Conservation (phyloP, 2,113 vertebrate species). For the Meriones unguiculatus region DNA sequence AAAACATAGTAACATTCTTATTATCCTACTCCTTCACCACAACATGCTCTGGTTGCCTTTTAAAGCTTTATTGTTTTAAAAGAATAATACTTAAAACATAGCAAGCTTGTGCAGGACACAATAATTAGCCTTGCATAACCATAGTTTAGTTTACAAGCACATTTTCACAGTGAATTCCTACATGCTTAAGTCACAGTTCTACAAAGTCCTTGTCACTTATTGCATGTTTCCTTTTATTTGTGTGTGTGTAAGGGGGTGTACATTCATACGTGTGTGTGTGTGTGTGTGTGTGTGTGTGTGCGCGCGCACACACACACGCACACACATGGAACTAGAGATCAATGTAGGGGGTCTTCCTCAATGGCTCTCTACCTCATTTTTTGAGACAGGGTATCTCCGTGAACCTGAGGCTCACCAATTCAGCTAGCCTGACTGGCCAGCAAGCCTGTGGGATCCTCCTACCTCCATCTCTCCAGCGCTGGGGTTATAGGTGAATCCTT, state of each 20-base stretch:
- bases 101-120: not conserved
- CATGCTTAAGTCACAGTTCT: not conserved
- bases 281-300: not conserved
- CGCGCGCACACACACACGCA: no score
- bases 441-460: no score
- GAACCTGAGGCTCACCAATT: not conserved
- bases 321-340: not conserved
- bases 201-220: not conserved
- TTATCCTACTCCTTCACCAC: not conserved
- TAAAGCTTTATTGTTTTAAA: not conserved
- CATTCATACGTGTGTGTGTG: not conserved
- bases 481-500: not conserved
- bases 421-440: not conserved
- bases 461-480: not conserved
- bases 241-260: not conserved
- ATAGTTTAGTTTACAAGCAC: not conserved
- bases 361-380: not conserved
- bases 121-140: not conserved
- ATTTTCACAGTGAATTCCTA: constrained; percentile 2
- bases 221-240: not conserved
- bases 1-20: not conserved
- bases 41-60: not conserved
- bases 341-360: not conserved
- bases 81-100: not conserved
- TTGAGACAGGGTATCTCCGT: not conserved